phyloP scores from a whole-genome alignment of 2,888 invertebrate genomes.

The Perizoma flavofasciatum region DNA sequence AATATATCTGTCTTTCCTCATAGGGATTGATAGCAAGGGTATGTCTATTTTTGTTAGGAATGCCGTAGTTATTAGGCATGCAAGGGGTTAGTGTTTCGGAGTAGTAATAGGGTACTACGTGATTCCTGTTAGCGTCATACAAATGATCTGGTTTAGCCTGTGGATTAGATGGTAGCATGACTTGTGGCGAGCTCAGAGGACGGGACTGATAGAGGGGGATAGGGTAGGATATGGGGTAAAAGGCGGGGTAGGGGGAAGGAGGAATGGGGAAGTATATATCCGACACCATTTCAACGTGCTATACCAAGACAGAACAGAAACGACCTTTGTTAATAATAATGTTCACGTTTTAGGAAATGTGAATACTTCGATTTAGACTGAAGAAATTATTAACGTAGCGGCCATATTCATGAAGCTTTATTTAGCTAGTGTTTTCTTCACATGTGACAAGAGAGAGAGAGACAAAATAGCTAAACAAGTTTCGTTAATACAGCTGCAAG shows the following conservation, averaged over 20 bases:
- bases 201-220: slow-evolving; percentile 47
- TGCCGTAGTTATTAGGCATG: slow-evolving; percentile 74
- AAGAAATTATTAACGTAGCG: not conserved
- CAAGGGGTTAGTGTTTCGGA: slow-evolving; percentile 73
- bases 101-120: slow-evolving; percentile 78
- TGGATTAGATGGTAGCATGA: slow-evolving; percentile 60
- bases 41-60: slow-evolving; percentile 68
- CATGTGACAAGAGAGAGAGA: too few relatives aligned
- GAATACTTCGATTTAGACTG: slow-evolving; percentile 32
- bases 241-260: slow-evolving; percentile 73
- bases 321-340: slow-evolving; percentile 71
- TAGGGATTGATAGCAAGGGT: slow-evolving; percentile 66
- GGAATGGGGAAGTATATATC: slow-evolving; percentile 87
- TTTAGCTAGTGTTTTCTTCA: too few relatives aligned
- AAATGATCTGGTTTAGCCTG: slow-evolving; percentile 73
- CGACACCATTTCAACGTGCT: slow-evolving; percentile 90
- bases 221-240: slow-evolving; percentile 75
- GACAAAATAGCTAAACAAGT: too few relatives aligned
- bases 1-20: slow-evolving; percentile 63
- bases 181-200: slow-evolving; percentile 66
- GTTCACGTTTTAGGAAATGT: slow-evolving; percentile 43
- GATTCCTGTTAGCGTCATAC: slow-evolving; percentile 84
- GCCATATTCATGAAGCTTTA: too few relatives aligned
- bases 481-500: not conserved
- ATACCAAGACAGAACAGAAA: slow-evolving; percentile 82